These are phyloP conservation scores for Premnoplex brunnescens DNA, from an alignment of 2,797 vertebrate species.

Conservation along the genomic window DNA sequence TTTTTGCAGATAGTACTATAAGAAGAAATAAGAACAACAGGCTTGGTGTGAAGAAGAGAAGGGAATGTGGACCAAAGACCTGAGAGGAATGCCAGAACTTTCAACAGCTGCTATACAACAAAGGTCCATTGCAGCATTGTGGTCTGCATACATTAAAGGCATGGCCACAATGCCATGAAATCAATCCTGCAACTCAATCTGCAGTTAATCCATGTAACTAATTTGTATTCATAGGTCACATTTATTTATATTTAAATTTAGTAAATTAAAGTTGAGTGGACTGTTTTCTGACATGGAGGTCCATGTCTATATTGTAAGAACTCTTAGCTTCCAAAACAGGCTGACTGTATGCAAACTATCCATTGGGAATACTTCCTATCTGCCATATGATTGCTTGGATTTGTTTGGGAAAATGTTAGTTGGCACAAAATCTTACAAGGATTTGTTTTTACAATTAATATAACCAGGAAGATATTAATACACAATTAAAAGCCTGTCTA, in stretches of 20 bases:
- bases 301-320: background rate
- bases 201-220: background rate
- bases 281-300: background rate
- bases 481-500: background rate
- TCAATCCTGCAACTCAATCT: background rate
- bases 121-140: background rate
- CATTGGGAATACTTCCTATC: background rate
- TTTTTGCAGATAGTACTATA: background rate
- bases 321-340: background rate
- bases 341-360: background rate
- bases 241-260: background rate
- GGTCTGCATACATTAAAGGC: background rate
- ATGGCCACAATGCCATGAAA: background rate
- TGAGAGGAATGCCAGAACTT: background rate
- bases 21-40: background rate
- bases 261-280: background rate
- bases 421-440: background rate
- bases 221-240: background rate
- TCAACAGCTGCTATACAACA: background rate
- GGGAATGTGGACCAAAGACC: background rate
- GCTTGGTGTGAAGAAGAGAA: background rate
- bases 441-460: background rate
- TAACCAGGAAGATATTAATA: background rate
- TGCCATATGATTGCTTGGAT: background rate
- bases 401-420: background rate